Percentiles rank a stretch among this genome's conserved stretches.
Conservation (phyloP, 2,797 vertebrate genomes). For the Paguma larvata region DNA sequence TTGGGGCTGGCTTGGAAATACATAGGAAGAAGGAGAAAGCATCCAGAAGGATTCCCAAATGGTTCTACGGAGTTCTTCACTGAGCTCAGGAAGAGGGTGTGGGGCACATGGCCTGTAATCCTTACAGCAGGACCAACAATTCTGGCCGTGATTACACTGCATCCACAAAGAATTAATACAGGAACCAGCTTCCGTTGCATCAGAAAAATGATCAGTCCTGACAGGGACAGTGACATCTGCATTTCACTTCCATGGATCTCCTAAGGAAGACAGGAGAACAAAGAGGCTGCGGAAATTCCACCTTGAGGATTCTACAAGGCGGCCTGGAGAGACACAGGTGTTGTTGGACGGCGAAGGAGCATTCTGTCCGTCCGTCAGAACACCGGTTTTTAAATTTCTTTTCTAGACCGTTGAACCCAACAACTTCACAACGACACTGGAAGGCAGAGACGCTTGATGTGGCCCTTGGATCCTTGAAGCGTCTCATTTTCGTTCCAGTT, state of each 20-base stretch:
- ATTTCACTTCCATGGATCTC: neutral
- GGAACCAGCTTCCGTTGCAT: neutral
- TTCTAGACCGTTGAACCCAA: neutral
- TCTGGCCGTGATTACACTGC: neutral
- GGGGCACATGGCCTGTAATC: neutral
- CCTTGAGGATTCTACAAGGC: neutral
- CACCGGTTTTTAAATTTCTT: neutral
- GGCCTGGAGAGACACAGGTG: accelerated
- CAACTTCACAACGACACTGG: neutral
- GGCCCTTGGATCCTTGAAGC: neutral
- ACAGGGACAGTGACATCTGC: neutral
- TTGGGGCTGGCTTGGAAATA: neutral
- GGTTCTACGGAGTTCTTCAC: neutral
- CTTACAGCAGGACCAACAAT: neutral
- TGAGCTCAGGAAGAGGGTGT: neutral
- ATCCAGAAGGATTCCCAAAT: neutral
- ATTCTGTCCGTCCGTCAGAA: neutral
- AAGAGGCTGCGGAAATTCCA: neutral
- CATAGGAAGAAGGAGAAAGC: neutral
- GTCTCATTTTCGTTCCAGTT: neutral
- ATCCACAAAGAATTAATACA: neutral
- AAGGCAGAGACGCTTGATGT: neutral
- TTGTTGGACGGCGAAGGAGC: no score
- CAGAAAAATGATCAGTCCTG: neutral
- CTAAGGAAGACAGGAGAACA: neutral